These are phyloP conservation scores for Myotis brandtii DNA, from an alignment of 2,113 vertebrate species.

Conservation along the genomic window DNA sequence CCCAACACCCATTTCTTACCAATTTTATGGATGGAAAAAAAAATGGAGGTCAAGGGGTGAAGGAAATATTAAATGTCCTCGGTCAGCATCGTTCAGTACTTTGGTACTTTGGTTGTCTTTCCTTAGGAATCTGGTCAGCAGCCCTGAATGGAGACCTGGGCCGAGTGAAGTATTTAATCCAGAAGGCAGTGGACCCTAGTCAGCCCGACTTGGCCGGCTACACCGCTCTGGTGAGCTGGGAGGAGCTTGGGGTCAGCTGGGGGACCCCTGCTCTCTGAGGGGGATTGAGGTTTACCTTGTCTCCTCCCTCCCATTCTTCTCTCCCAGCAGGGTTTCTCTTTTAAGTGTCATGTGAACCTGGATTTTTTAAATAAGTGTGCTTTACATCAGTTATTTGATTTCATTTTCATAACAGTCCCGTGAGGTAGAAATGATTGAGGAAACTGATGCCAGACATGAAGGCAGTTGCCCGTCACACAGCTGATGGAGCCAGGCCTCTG, in stretches of 20 bases:
- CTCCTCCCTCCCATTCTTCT: neutral
- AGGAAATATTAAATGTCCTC: neutral
- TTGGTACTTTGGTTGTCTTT: neutral
- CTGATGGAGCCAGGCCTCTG: neutral
- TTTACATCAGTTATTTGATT: neutral
- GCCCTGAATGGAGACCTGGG: slow-evolving; percentile 91
- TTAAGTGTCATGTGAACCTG: neutral
- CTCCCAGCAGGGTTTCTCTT: neutral
- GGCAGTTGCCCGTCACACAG: neutral
- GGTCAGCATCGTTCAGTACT: accelerated
- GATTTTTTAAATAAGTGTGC: neutral
- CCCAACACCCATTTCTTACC: neutral
- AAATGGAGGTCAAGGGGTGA: neutral
- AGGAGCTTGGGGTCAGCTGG: neutral
- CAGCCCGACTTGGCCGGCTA: slow-evolving; percentile 90
- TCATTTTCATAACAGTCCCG: neutral
- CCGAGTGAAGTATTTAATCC: slow-evolving; percentile 87
- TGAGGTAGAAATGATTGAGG: neutral
- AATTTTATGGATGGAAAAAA: neutral
- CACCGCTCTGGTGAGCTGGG: slow-evolving; percentile 90
- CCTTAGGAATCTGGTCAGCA: slow-evolving; percentile 94
- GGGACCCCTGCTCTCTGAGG: neutral
- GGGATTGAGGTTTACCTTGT: neutral
- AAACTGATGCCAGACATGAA: neutral
- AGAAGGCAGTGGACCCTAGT: slow-evolving; percentile 88